These are phyloP conservation scores for Austrofundulus limnaeus DNA, from an alignment of 2,113 vertebrate species.

Conservation along the genomic window DNA sequence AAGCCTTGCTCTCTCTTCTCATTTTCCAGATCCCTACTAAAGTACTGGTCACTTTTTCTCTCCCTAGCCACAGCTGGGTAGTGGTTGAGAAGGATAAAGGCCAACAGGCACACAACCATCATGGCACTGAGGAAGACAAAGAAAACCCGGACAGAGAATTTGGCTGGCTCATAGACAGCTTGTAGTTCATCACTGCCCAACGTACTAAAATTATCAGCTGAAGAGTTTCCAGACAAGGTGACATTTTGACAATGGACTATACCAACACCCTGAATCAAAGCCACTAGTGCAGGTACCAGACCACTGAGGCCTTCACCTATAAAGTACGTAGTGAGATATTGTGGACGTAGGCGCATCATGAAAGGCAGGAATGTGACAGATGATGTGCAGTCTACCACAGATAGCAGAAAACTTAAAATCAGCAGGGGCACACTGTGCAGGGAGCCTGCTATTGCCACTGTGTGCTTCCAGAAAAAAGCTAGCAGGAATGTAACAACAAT, in stretches of 20 bases:
- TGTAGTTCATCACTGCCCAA: slow-evolving; percentile 34
- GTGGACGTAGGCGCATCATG: slow-evolving; percentile 81
- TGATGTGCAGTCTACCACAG: slow-evolving; percentile 87
- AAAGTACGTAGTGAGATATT: slow-evolving; percentile 83
- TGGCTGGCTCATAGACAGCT: slow-evolving; percentile 78
- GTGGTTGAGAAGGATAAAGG: slow-evolving; percentile 81
- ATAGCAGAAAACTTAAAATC: slow-evolving; percentile 81
- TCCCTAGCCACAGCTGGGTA: slow-evolving; percentile 74
- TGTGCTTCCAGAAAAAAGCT: slow-evolving; percentile 81
- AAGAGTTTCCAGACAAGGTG: slow-evolving; percentile 41
- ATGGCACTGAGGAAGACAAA: slow-evolving; percentile 82
- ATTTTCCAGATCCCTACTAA: slow-evolving; percentile 26
- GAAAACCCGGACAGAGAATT: slow-evolving; percentile 80
- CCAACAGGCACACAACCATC: slow-evolving; percentile 78
- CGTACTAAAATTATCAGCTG: slow-evolving; percentile 38
- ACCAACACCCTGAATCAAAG: slow-evolving; percentile 82
- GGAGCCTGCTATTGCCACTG: slow-evolving; percentile 44
- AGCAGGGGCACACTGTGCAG: slow-evolving; percentile 79
- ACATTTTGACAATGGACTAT: slow-evolving; percentile 75
- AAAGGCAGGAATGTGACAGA: slow-evolving; percentile 88
- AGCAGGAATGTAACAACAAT: slow-evolving; percentile 79
- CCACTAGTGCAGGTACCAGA: slow-evolving; percentile 81
- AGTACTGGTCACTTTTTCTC: slow-evolving; percentile 64
- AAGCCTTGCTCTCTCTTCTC: slow-evolving; percentile 66
- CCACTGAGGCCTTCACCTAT: slow-evolving; percentile 85